Percentiles rank a stretch among this genome's conserved stretches.
phyloP scores from a whole-genome alignment of 2,888 invertebrate species.

The Deilephila porcellus region DNA sequence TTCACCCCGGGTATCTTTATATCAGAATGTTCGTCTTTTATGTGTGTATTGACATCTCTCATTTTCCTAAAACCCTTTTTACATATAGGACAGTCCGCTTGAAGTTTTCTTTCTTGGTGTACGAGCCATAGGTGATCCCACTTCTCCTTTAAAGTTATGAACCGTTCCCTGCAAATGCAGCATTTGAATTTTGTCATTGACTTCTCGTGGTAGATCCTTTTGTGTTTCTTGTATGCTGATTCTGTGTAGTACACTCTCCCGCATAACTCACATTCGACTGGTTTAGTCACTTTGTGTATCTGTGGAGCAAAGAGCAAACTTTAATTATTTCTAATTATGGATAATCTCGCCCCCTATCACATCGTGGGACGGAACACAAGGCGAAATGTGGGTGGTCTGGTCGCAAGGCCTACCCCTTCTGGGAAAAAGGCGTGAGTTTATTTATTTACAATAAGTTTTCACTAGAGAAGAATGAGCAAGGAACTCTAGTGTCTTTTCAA shows the following conservation, averaged over 20 bases:
- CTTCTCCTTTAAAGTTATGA: constrained; percentile 41
- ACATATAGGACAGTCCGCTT: constrained; percentile 62
- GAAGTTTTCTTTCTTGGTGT: constrained; percentile 49
- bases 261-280: constrained; percentile 49
- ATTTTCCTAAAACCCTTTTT: constrained; percentile 49
- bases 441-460: too few species aligned
- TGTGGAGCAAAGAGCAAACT: constrained; percentile 42
- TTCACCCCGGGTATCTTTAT: background rate
- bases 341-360: too few species aligned
- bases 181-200: constrained; percentile 37
- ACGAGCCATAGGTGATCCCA: constrained; percentile 65
- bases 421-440: too few species aligned
- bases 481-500: too few species aligned
- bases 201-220: constrained; percentile 31
- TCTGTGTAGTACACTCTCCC: constrained; percentile 44
- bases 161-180: constrained; percentile 42
- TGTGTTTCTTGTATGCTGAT: constrained; percentile 46
- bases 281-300: constrained; percentile 45
- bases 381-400: too few species aligned
- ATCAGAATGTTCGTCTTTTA: background rate
- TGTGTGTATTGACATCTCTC: constrained; percentile 51
- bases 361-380: too few species aligned
- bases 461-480: too few species aligned
- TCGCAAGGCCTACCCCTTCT: too few species aligned
- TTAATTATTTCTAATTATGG: too few species aligned